Evolutionary conservation across 2,888 invertebrate genomes (phyloP), one percentile per base, ranked within the genome.

Genomic region (Xanthostigma xanthostigma): DNA sequence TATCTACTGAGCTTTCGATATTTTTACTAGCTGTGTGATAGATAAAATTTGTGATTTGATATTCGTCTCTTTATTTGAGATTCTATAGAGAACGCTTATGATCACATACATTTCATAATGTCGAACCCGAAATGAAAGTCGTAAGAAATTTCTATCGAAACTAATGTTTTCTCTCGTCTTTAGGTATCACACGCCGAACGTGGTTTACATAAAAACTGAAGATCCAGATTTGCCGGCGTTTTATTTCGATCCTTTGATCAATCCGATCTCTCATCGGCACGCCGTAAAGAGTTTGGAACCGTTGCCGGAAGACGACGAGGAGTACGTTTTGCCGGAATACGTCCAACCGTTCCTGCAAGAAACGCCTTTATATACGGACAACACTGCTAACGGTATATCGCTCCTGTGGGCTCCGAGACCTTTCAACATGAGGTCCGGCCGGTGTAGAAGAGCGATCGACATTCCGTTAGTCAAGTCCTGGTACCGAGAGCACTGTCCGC

Each of bases 171-270:
- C 12, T 37, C 51, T 49, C 38, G 52, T 50, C 62, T 67, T 27
- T 58, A 95, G 95, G 94, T 99, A 99, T 67, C 98, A 99, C 67
- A 86, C 93, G 8, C 97, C 98, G 27, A 97, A 96, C 66, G 97
- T 99, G 8, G 96, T 99, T 1, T 99, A 91, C 67, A 99, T 99
- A 60, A 98, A 98, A 74, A 98, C 98, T 0, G 98, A 99, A 71
- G 98, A 99, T 77, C 97, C 98, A 8, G 98, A 99, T 70, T 73
- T 99, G 49, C 98, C 98, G 36, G 98, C 98, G 0, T 99, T 98
- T 69, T 99, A 99, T 68, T 99, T 97, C 70, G 98, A 99, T 73
- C 98, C 98, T 0, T 74, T 99, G 44, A 98, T 99, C 63, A 99
- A 99, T 70, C 97, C 98, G 1, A 98, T 99, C 58, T 93, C 97